Evolutionary conservation across 2,113 vertebrate species (phyloP).

Genomic region (Mus spicilegus): DNA sequence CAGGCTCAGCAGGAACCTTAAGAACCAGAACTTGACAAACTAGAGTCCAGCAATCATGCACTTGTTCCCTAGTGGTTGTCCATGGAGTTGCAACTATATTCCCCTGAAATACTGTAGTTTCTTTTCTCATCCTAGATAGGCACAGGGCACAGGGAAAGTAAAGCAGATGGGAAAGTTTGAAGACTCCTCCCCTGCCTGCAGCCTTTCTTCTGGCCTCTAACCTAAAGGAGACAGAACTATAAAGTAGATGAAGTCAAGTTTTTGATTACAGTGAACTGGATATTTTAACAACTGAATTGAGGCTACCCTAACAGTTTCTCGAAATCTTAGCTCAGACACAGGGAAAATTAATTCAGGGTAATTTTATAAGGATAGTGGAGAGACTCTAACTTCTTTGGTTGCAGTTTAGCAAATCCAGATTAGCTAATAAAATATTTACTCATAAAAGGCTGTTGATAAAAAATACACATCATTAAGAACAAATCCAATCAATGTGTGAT

Average conservation of each 20-base stretch:
- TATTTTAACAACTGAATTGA: conserved; percentile 19
- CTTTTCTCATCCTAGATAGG: not conserved
- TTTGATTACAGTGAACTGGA: not conserved
- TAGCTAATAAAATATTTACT: conserved; percentile 1
- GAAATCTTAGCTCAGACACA: conserved; percentile 35
- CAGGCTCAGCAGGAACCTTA: not conserved
- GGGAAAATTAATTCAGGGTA: conserved; percentile 38
- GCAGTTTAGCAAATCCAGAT: not conserved
- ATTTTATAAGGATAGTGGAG: conserved; percentile 21
- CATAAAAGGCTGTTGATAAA: not conserved
- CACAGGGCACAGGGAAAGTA: not conserved
- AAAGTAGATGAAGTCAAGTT: not conserved
- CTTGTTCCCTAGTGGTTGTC: not conserved
- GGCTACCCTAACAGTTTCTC: conserved; percentile 24
- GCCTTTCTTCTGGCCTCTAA: not conserved
- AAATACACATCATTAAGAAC: conserved; percentile 15
- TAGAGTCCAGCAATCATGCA: not conserved
- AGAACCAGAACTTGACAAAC: not conserved
- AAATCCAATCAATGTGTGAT: not conserved
- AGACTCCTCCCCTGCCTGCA: rapidly evolving
- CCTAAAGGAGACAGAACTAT: not conserved
- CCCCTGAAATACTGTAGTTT: not conserved
- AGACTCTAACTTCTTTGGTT: not conserved
- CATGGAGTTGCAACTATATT: not conserved
- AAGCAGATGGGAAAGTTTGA: too few species aligned